phyloP scores from a whole-genome alignment of 2,113 vertebrate genomes.

The Spea multiplicata region DNA sequence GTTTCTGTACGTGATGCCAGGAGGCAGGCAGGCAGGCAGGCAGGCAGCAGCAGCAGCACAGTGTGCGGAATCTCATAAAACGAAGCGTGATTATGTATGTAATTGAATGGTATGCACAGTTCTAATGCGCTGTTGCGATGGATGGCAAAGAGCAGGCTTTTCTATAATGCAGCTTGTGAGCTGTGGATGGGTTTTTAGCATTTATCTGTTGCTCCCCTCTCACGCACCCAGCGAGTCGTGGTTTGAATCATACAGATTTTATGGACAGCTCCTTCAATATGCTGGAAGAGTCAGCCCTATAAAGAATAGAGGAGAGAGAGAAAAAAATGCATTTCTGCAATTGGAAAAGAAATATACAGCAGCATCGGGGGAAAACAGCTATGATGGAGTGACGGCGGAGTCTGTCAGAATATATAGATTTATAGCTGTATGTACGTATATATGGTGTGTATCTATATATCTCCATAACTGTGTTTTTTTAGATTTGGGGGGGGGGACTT shows the following conservation, averaged over 20 bases:
- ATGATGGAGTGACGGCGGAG: too few relatives aligned
- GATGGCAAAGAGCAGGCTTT: slow-evolving; percentile 18
- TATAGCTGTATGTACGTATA: too few relatives aligned
- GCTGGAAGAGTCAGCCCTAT: slow-evolving; percentile 3
- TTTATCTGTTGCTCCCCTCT: background rate
- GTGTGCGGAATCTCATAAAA: slow-evolving; percentile 29
- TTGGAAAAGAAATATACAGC: background rate
- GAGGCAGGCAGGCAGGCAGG: background rate
- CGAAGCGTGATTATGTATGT: slow-evolving; percentile 43
- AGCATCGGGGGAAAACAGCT: too few relatives aligned
- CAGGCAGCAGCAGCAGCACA: background rate
- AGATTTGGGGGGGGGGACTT: too few relatives aligned
- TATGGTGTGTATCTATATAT: too few relatives aligned
- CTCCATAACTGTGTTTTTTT: too few relatives aligned
- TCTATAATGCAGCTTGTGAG: slow-evolving; percentile 9
- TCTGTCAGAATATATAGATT: too few relatives aligned
- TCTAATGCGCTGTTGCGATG: slow-evolving; percentile 27
- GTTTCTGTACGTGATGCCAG: slow-evolving; percentile 14
- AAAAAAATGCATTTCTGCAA: background rate
- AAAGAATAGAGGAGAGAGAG: background rate
- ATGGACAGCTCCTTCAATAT: slow-evolving; percentile 24
- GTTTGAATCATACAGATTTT: slow-evolving; percentile 33
- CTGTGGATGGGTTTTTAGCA: background rate
- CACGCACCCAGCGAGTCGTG: background rate
- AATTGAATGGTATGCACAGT: slow-evolving; percentile 24